These are phyloP conservation scores for Podabrus alpinus DNA, from an alignment of 2,888 invertebrate genomes.

Conservation along the genomic window DNA sequence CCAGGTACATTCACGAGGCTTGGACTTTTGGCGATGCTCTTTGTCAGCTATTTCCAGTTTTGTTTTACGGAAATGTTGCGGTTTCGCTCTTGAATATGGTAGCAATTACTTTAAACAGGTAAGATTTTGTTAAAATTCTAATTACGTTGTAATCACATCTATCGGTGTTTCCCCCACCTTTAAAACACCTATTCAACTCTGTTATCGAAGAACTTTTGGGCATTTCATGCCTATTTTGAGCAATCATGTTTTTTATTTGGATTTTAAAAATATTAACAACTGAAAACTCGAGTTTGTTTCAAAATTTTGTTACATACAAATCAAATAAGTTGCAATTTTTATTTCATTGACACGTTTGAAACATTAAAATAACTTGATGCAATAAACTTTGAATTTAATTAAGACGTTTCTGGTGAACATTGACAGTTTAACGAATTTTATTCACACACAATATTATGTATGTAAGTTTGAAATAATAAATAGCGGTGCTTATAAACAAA, in stretches of 20 bases:
- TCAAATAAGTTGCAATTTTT: background rate
- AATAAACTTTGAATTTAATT: background rate
- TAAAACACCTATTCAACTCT: no score
- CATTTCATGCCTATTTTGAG: no score
- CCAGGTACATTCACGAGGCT: slow-evolving; percentile 77
- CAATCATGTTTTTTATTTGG: no score
- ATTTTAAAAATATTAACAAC: no score
- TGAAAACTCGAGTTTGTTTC: no score
- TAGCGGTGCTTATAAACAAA: background rate
- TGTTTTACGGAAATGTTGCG: slow-evolving; percentile 89
- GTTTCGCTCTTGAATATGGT: slow-evolving; percentile 88
- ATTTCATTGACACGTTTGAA: background rate
- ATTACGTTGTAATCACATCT: background rate
- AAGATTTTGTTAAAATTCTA: slow-evolving; percentile 38
- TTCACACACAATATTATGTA: background rate
- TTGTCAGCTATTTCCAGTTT: slow-evolving; percentile 83
- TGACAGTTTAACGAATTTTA: background rate
- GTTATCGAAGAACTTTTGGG: no score
- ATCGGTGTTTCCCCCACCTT: background rate
- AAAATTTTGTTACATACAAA: background rate
- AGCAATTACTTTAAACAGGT: slow-evolving; percentile 88
- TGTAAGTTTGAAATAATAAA: background rate
- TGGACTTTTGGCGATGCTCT: slow-evolving; percentile 80
- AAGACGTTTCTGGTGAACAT: background rate
- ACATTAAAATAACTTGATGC: background rate